Percentiles rank a stretch among this genome's conserved stretches.
Evolutionary conservation across 2,888 invertebrate species (phyloP).

Genomic region (Cephus spinipes): DNA sequence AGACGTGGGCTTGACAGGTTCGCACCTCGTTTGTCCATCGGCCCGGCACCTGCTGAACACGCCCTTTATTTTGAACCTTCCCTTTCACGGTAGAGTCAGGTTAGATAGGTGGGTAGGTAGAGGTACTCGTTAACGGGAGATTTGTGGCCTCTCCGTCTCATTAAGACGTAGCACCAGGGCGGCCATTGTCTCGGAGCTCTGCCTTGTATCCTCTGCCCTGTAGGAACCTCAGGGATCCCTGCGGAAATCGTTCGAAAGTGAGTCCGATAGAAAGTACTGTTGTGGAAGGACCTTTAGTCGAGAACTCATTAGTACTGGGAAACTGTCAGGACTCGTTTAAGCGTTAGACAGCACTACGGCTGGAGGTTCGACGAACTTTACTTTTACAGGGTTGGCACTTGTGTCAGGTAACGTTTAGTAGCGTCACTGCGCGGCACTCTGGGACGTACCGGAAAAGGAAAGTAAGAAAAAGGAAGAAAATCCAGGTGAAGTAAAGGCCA

Average conservation of each 20-base stretch:
- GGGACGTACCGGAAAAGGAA: too few species aligned
- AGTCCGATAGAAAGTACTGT: too few species aligned
- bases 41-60: constrained; percentile 50
- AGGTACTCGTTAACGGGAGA: constrained; percentile 45
- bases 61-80: constrained; percentile 29
- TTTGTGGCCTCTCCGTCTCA: constrained; percentile 37
- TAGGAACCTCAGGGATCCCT: too few species aligned
- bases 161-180: constrained; percentile 21
- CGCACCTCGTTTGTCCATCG: constrained; percentile 26
- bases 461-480: too few species aligned
- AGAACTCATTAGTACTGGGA: constrained; percentile 34
- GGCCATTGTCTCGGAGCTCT: constrained; percentile 14
- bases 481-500: too few species aligned
- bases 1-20: not conserved
- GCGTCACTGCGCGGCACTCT: too few species aligned
- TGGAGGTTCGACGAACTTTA: constrained; percentile 27
- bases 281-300: constrained; percentile 13
- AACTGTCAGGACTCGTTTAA: constrained; percentile 33
- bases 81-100: not conserved
- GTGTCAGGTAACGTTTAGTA: too few species aligned
- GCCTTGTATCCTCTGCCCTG: too few species aligned
- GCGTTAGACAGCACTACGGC: constrained; percentile 21
- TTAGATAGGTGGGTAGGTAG: too few species aligned
- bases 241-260: too few species aligned
- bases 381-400: not conserved